These are phyloP conservation scores for Apis laboriosa DNA, from an alignment of 1,140 invertebrate genomes.

Conservation along the genomic window DNA sequence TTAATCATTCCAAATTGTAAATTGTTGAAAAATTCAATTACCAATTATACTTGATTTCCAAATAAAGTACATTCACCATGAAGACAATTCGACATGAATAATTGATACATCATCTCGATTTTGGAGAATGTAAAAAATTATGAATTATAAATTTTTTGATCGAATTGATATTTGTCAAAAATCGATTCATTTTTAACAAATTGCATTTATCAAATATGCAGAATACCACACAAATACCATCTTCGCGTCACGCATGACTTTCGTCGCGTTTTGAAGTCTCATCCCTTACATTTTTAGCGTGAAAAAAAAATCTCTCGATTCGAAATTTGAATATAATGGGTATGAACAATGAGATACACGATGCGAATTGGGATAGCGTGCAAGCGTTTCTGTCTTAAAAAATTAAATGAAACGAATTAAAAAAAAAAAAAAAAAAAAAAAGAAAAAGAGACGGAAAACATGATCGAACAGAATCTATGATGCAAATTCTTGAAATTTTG, in stretches of 20 bases:
- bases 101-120: neutral
- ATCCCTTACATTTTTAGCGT: neutral
- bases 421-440: neutral
- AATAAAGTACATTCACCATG: too few relatives aligned
- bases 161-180: neutral
- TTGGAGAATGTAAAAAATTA: neutral
- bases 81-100: neutral
- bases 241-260: slow-evolving; percentile 9
- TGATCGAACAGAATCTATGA: neutral
- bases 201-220: neutral
- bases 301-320: slow-evolving; percentile 55
- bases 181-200: neutral
- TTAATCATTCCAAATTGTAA: too few relatives aligned
- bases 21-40: too few relatives aligned
- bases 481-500: neutral
- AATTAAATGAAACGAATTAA: neutral
- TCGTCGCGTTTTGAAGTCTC: slow-evolving; percentile 4
- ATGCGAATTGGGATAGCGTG: slow-evolving; percentile 13
- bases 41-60: too few relatives aligned
- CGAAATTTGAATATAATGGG: slow-evolving; percentile 55
- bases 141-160: neutral
- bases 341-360: neutral
- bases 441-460: neutral
- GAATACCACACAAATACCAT: neutral
- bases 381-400: slow-evolving; percentile 1